A percentile compares a stretch with the other conserved stretches of the same genome.
These are phyloP conservation scores for Mactromeris polynyma DNA, from an alignment of 2,888 invertebrate genomes.

Conservation along the genomic window DNA sequence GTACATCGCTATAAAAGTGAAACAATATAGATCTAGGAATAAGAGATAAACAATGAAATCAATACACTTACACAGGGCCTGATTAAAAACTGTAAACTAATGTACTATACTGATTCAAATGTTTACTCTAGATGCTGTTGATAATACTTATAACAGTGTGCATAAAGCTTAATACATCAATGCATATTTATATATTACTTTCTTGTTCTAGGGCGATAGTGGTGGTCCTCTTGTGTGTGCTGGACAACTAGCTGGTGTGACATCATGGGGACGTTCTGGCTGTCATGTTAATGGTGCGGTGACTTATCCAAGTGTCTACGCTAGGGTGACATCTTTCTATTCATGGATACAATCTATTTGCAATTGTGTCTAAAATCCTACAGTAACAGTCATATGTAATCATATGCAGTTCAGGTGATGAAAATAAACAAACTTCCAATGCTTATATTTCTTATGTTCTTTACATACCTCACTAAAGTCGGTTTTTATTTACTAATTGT, in stretches of 20 bases:
- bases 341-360: constrained; percentile 56
- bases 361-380: constrained; percentile 16
- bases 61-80: no score
- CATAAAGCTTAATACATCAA: no score
- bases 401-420: not conserved
- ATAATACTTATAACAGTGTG: no score
- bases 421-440: not conserved
- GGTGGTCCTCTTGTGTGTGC: constrained; percentile 71
- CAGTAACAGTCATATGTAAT: not conserved
- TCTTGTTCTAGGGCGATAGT: constrained; percentile 68
- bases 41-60: no score
- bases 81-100: no score
- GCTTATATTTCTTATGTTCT: no score
- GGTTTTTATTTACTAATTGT: no score
- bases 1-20: no score
- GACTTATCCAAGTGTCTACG: constrained; percentile 71
- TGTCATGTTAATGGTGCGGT: constrained; percentile 59
- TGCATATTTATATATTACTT: no score
- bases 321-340: constrained; percentile 58
- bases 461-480: no score
- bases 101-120: not conserved
- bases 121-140: not conserved
- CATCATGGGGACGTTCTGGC: constrained; percentile 71
- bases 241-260: constrained; percentile 69
- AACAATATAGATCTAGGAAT: no score